phyloP scores from a whole-genome alignment of 2,113 vertebrate genomes.

The Microtus richardsoni region DNA sequence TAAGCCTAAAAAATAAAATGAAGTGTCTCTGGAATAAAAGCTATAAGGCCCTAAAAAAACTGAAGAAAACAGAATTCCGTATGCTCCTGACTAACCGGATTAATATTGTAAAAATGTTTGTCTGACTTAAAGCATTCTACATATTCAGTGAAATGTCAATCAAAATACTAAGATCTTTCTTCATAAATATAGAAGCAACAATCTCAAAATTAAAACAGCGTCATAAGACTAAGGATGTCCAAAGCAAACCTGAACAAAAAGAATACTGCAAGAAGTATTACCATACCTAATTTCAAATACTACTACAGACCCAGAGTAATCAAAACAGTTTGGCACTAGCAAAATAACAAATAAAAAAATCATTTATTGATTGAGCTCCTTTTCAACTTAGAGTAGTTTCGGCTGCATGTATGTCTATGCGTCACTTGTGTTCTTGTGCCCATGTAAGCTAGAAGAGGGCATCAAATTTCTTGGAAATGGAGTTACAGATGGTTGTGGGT shows the following conservation, averaged over 20 bases:
- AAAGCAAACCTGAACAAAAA: background rate
- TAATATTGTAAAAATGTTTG: background rate
- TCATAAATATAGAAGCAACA: background rate
- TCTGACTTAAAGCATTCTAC: background rate
- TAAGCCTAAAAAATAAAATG: background rate
- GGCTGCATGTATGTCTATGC: background rate
- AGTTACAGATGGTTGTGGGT: background rate
- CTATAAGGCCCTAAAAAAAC: no score
- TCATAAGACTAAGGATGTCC: background rate
- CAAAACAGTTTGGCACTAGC: background rate
- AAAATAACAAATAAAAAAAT: background rate
- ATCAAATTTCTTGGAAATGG: background rate
- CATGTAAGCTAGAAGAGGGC: background rate
- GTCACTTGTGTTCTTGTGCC: background rate
- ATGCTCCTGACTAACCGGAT: background rate
- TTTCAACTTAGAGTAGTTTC: background rate
- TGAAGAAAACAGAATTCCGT: background rate
- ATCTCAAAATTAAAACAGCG: background rate
- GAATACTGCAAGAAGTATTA: background rate
- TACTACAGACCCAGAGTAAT: background rate
- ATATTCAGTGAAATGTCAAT: background rate
- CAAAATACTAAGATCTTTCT: background rate
- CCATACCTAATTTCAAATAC: background rate
- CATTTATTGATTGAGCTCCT: background rate
- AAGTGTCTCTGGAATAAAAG: background rate